Percentiles rank a stretch among this genome's conserved stretches.
Evolutionary conservation across 2,888 invertebrate genomes (phyloP).

Genomic region (Caenorhabditis doughertyi): DNA sequence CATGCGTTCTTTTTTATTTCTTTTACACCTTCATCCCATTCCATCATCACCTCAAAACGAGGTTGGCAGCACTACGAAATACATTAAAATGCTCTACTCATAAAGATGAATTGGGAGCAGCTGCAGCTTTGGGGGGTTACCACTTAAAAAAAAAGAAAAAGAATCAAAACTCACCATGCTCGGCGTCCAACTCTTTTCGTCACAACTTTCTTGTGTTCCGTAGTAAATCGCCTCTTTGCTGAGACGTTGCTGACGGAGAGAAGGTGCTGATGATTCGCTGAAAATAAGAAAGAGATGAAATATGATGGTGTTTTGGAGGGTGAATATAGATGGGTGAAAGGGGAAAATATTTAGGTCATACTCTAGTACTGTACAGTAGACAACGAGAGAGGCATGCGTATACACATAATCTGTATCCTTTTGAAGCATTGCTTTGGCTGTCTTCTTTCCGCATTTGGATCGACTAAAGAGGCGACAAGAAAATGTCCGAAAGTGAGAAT

Average conservation of each 20-base stretch:
- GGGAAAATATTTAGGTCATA: conserved; percentile 42
- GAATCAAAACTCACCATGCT: conserved; percentile 58
- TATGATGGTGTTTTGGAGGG: not conserved
- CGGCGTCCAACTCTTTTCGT: conserved; percentile 72
- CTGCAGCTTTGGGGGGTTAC: not conserved
- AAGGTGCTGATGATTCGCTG: conserved; percentile 73
- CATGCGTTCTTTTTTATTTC: not conserved
- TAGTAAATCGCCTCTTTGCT: conserved; percentile 65
- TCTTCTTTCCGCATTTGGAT: conserved; percentile 8
- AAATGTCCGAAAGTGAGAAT: conserved; percentile 13
- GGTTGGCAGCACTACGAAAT: not conserved
- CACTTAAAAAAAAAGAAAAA: not conserved
- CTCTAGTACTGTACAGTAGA: conserved; percentile 21
- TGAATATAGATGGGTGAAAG: not conserved
- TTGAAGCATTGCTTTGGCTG: not conserved
- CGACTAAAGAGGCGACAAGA: conserved; percentile 41
- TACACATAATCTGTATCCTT: conserved; percentile 46
- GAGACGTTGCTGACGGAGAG: conserved; percentile 65
- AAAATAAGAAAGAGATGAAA: conserved; percentile 32
- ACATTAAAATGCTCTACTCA: not conserved
- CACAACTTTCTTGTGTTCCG: conserved; percentile 65
- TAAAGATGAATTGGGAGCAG: not conserved
- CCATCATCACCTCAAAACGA: conserved; percentile 43
- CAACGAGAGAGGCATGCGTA: conserved; percentile 5
- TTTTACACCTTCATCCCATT: conserved; percentile 33